Percentiles rank a stretch among this genome's conserved stretches.
Conservation (phyloP, 2,888 invertebrate genomes). For the Chaitophorus viminalis region DNA sequence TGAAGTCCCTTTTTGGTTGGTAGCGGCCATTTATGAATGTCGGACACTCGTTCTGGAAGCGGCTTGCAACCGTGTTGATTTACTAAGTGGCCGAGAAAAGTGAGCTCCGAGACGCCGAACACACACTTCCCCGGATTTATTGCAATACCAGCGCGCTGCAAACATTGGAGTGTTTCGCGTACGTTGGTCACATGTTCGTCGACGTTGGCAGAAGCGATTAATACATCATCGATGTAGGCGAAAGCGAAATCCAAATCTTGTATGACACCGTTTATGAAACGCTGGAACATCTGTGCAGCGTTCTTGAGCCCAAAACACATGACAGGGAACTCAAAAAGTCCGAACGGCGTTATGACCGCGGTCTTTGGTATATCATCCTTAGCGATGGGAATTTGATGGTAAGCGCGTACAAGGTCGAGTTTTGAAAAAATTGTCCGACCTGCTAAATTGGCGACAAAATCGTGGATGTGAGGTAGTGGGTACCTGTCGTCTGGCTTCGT, state of each 20-base stretch:
- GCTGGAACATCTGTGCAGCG: slow-evolving; percentile 65
- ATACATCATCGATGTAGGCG: slow-evolving; percentile 64
- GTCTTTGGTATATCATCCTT: slow-evolving; percentile 65
- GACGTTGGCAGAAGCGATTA: slow-evolving; percentile 64
- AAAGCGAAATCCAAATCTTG: slow-evolving; percentile 63
- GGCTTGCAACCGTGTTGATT: too few species aligned
- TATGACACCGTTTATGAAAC: slow-evolving; percentile 64
- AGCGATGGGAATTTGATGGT: slow-evolving; percentile 66
- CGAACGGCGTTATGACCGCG: slow-evolving; percentile 65
- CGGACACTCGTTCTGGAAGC: too few species aligned
- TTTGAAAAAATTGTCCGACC: slow-evolving; percentile 63
- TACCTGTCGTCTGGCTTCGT: slow-evolving; percentile 66
- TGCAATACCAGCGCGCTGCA: too few species aligned
- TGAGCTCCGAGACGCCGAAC: too few species aligned
- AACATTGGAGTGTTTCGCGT: too few species aligned
- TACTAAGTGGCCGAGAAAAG: too few species aligned
- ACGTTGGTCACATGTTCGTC: too few species aligned
- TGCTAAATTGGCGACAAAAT: slow-evolving; percentile 63
- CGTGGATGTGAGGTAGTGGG: slow-evolving; percentile 66
- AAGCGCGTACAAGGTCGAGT: slow-evolving; percentile 65
- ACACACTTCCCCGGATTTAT: too few species aligned
- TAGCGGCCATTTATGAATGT: too few species aligned
- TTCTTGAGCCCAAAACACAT: slow-evolving; percentile 64
- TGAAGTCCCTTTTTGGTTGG: too few species aligned
- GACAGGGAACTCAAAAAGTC: slow-evolving; percentile 66